Evolutionary conservation across 2,113 vertebrate species (phyloP).

Genomic region (Tyto alba): DNA sequence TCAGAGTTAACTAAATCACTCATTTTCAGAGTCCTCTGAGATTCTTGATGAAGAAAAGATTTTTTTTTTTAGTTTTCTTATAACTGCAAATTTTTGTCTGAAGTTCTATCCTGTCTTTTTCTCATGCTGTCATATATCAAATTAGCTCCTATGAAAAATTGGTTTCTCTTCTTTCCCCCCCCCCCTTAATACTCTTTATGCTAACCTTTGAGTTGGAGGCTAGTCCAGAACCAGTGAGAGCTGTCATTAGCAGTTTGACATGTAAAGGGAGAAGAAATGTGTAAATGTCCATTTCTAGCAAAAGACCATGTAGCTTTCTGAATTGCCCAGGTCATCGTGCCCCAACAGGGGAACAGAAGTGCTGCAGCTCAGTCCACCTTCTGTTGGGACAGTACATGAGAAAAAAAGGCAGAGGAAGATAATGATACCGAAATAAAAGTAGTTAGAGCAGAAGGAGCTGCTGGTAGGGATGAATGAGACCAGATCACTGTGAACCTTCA

Average conservation of each 20-base stretch:
- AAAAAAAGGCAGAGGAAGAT: not conserved
- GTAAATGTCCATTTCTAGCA: not conserved
- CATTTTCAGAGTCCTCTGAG: not conserved
- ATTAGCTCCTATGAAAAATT: not conserved
- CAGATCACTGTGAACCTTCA: not conserved
- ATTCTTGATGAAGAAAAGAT: not conserved
- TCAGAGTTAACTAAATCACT: not conserved
- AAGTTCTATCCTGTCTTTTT: not conserved
- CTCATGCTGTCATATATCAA: not conserved
- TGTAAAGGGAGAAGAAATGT: not conserved
- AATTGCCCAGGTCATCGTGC: not conserved
- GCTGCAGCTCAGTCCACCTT: not conserved
- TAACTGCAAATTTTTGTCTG: not conserved
- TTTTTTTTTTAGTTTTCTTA: not conserved
- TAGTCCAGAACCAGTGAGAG: not conserved
- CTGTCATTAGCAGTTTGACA: not conserved
- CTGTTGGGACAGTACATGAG: not conserved
- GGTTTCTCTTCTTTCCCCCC: fast-evolving
- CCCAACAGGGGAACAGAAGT: not conserved
- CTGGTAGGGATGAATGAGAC: not conserved
- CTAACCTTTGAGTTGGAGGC: not conserved
- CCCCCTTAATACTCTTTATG: not conserved
- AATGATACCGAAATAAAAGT: not conserved
- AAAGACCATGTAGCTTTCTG: not conserved
- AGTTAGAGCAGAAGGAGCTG: not conserved